phyloP scores from a whole-genome alignment of 2,797 vertebrate genomes.

The Poecilia wingei region DNA sequence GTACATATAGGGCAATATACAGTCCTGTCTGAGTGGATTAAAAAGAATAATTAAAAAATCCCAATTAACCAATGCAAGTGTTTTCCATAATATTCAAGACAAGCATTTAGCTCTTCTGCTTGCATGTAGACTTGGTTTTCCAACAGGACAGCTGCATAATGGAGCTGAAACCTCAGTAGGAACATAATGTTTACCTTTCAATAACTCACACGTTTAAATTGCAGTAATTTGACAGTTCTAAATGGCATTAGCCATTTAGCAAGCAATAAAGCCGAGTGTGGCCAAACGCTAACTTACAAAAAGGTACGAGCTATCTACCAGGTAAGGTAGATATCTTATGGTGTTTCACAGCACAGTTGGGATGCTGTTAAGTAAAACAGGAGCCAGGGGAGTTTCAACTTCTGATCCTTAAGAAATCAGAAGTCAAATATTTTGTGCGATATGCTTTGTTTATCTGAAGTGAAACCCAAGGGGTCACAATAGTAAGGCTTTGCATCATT shows the following conservation, averaged over 20 bases:
- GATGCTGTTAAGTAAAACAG: not conserved
- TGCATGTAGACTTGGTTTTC: not conserved
- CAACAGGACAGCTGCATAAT: not conserved
- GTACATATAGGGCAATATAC: conserved; percentile 15
- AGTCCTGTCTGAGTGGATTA: conserved; percentile 24
- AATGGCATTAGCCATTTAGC: not conserved
- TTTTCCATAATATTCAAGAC: not conserved
- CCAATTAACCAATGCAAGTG: not conserved
- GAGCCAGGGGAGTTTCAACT: not conserved
- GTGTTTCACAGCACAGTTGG: too few species aligned
- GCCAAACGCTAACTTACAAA: not conserved
- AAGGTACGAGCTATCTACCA: not conserved
- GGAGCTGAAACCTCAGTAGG: not conserved
- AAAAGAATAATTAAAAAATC: conserved; percentile 12
- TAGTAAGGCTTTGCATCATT: not conserved
- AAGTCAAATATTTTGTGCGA: not conserved
- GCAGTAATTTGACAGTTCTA: not conserved
- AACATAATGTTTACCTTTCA: not conserved
- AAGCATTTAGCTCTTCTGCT: not conserved
- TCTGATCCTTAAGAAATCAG: not conserved
- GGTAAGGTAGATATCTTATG: too few species aligned
- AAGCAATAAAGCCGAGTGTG: not conserved
- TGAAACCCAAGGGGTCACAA: not conserved
- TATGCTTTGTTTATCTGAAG: not conserved
- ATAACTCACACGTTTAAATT: not conserved